These are phyloP conservation scores for Leptopilina boulardi DNA, from an alignment of 1,140 invertebrate genomes.

Conservation along the genomic window DNA sequence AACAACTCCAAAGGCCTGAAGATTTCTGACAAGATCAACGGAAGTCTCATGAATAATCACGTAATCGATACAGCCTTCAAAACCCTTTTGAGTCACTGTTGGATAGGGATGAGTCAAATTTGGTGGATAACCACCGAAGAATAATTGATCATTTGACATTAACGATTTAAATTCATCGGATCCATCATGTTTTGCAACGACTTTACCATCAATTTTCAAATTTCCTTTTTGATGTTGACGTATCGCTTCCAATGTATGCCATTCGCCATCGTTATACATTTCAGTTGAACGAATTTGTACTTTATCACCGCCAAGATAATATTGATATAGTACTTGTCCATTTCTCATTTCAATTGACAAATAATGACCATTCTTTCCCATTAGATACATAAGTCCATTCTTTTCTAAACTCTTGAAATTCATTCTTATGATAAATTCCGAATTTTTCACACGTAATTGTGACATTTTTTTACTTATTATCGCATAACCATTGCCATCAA, in stretches of 20 bases:
- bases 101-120: conserved; percentile 78
- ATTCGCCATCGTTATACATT: conserved; percentile 88
- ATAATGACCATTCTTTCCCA: conserved; percentile 85
- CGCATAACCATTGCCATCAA: conserved; percentile 91
- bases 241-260: conserved; percentile 86
- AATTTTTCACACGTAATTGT: conserved; percentile 77
- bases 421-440: conserved; percentile 79
- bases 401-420: conserved; percentile 91
- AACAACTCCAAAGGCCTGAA: conserved; percentile 87
- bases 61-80: conserved; percentile 95
- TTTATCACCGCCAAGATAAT: conserved; percentile 81
- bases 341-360: conserved; percentile 89
- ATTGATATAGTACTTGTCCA: conserved; percentile 85
- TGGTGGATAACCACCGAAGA: conserved; percentile 91
- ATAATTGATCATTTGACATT: conserved; percentile 82
- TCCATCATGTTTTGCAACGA: conserved; percentile 68
- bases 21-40: conserved; percentile 88
- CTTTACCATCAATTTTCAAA: conserved; percentile 83
- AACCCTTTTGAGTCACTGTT: conserved; percentile 84
- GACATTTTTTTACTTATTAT: conserved; percentile 79
- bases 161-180: conserved; percentile 70
- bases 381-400: conserved; percentile 92
- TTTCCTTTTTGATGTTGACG: conserved; percentile 78
- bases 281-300: conserved; percentile 77
- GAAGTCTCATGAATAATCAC: conserved; percentile 84